These are phyloP conservation scores for Mormoops blainvillei DNA, from an alignment of 2,113 vertebrate genomes.

Conservation along the genomic window DNA sequence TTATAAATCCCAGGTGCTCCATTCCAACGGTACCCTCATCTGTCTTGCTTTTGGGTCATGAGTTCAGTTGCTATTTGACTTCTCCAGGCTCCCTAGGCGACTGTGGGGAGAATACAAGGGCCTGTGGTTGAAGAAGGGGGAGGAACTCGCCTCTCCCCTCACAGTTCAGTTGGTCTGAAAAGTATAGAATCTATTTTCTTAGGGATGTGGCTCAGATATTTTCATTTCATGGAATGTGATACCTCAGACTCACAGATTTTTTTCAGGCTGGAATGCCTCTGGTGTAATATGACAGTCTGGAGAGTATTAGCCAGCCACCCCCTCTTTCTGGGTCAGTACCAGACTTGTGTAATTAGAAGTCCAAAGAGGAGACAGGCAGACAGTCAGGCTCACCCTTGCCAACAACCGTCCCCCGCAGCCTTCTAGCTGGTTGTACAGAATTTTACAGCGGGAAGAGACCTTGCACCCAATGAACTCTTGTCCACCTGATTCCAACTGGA, in stretches of 20 bases:
- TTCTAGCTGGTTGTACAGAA: neutral
- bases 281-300: conserved; percentile 39
- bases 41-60: neutral
- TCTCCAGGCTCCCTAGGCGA: neutral
- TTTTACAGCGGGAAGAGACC: conserved; percentile 13
- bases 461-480: conserved; percentile 19
- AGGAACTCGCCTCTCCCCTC: neutral
- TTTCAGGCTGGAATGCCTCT: conserved; percentile 32
- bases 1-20: neutral
- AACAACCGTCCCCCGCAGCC: neutral
- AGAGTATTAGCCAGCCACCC: neutral
- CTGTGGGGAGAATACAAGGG: neutral
- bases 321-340: conserved; percentile 60
- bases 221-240: conserved; percentile 42
- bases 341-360: conserved; percentile 57
- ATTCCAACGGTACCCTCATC: accelerated
- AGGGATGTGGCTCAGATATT: conserved; percentile 39
- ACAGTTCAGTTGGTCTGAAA: neutral
- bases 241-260: neutral
- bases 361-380: conserved; percentile 41
- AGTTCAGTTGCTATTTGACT: neutral
- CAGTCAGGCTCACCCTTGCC: neutral
- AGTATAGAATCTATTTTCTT: conserved; percentile 33
- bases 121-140: neutral
- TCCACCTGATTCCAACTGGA: neutral